A percentile compares a stretch with the other conserved stretches of the same genome.
These are phyloP conservation scores for Junonia oenone DNA, from an alignment of 2,888 invertebrate genomes.

Conservation along the genomic window DNA sequence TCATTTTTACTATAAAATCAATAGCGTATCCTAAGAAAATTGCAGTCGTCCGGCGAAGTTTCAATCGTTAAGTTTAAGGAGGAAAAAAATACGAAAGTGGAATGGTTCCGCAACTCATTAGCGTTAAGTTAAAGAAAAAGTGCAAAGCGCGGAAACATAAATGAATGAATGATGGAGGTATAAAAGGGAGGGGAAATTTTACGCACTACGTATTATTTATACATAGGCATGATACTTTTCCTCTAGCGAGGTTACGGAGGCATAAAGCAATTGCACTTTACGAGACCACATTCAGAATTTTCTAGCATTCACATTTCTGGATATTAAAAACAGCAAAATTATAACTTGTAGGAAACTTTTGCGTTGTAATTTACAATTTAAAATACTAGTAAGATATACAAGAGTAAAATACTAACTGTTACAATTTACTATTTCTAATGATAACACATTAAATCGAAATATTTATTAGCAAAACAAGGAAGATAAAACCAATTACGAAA, in stretches of 20 bases:
- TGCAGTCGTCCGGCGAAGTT: conserved; percentile 1
- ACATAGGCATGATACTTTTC: conserved; percentile 15
- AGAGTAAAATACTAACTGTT: too few species aligned
- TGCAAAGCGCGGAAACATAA: conserved; percentile 24
- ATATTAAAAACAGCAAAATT: background rate
- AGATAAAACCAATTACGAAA: background rate
- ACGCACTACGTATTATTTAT: conserved; percentile 11
- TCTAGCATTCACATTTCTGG: background rate
- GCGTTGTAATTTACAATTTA: background rate
- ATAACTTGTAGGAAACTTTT: background rate
- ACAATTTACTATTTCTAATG: too few species aligned
- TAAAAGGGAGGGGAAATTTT: conserved; percentile 15
- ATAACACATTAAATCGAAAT: too few species aligned
- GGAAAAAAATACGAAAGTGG: conserved; percentile 17
- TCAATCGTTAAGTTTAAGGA: conserved; percentile 1
- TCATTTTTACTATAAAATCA: background rate
- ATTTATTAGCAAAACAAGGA: too few species aligned
- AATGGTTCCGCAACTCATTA: conserved; percentile 32
- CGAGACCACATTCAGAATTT: conserved; percentile 8
- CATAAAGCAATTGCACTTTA: conserved; percentile 19
- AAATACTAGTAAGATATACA: background rate
- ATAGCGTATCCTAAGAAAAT: background rate
- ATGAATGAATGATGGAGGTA: conserved; percentile 19
- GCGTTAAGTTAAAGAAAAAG: conserved; percentile 26
- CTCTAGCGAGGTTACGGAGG: conserved; percentile 15